Evolutionary conservation across 2,888 invertebrate species (phyloP).

Genomic region (Luperina testacea): DNA sequence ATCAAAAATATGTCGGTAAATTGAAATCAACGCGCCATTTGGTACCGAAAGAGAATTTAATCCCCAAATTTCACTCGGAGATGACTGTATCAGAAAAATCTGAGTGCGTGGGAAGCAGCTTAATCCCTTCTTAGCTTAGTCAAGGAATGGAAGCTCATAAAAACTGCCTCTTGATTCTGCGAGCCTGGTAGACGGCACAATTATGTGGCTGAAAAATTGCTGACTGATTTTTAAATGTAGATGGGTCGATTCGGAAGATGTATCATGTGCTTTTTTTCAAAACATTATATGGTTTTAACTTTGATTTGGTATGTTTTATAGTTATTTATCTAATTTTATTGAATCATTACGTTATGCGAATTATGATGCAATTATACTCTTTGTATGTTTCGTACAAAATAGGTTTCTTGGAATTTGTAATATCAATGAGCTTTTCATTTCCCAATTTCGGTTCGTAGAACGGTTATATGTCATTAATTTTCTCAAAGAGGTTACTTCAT

Average conservation of each 20-base stretch:
- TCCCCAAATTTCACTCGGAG: constrained; percentile 69
- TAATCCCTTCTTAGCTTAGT: constrained; percentile 85
- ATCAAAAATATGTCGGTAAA: constrained; percentile 38
- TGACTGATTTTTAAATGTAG: constrained; percentile 33
- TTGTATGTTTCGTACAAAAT: not conserved
- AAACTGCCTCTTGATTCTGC: constrained; percentile 75
- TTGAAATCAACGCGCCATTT: constrained; percentile 38
- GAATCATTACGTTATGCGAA: not conserved
- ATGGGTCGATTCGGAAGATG: not conserved
- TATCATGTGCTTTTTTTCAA: not conserved
- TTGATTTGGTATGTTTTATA: not conserved
- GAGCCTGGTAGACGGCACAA: constrained; percentile 64
- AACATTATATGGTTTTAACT: not conserved
- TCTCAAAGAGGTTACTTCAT: not conserved
- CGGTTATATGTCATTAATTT: not conserved
- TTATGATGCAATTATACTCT: not conserved
- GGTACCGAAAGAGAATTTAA: constrained; percentile 54
- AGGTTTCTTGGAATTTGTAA: not conserved
- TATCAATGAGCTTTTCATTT: not conserved
- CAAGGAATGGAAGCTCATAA: constrained; percentile 78
- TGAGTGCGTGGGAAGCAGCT: constrained; percentile 80
- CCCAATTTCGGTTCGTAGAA: not conserved
- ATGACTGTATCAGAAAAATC: constrained; percentile 71
- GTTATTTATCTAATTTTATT: not conserved
- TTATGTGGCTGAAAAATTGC: constrained; percentile 45